A percentile compares a stretch with the other conserved stretches of the same genome.
phyloP scores from a whole-genome alignment of 1,140 invertebrate genomes.

The honey bee (Apis mellifera) region Amel_HAv3.1 CM009931.2:19285501-19286000 shows the following conservation, averaged over 20 bases:
- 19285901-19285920: too few species aligned
- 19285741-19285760: constrained; percentile 35
- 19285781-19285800: constrained; percentile 16
- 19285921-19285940: too few species aligned
- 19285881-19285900: too few species aligned
- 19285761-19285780: constrained; percentile 5
- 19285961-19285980: too few species aligned
- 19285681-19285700: neutral
- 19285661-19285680: neutral
- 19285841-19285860: neutral
- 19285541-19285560: neutral
- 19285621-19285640: constrained; percentile 18
- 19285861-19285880: constrained; percentile 19
- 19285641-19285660: neutral
- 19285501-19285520: neutral
- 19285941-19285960: too few species aligned
- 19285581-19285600: neutral
- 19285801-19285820: neutral
- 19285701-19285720: constrained; percentile 36
- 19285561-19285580: too few species aligned
- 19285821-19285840: neutral
- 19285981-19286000: too few species aligned
- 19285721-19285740: constrained; percentile 30
- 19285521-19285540: neutral
- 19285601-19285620: constrained; percentile 6